Conservation (phyloP, 2,797 vertebrate species). For the Malurus splendens region DNA sequence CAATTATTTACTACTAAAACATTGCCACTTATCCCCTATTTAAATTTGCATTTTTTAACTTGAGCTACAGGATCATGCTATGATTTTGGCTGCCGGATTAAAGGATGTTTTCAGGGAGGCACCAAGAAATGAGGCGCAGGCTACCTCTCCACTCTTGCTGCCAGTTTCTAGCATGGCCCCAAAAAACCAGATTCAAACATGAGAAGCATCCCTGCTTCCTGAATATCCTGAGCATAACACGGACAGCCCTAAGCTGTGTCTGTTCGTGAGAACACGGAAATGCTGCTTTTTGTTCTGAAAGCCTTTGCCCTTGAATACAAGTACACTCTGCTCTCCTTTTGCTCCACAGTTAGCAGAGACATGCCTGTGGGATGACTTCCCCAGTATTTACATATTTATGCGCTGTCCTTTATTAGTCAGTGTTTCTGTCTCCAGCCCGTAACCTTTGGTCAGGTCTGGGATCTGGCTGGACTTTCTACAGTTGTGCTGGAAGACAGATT, state of each 20-base stretch:
- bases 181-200: neutral
- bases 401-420: conserved; percentile 17
- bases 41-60: neutral
- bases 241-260: neutral
- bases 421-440: conserved; percentile 15
- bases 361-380: neutral
- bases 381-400: conserved; percentile 39
- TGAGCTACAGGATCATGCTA: neutral
- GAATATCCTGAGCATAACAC: accelerated
- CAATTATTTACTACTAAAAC: neutral
- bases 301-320: conserved; percentile 4
- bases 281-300: neutral
- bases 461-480: neutral
- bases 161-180: neutral
- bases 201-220: neutral
- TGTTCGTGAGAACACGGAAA: neutral
- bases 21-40: neutral
- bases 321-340: neutral
- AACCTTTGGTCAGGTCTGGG: conserved; percentile 35
- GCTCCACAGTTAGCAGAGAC: neutral
- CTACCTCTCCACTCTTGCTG: neutral
- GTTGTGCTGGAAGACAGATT: neutral
- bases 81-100: neutral
- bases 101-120: neutral
- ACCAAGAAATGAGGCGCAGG: neutral